These are phyloP conservation scores for Pristis pectinata DNA, from an alignment of 2,797 vertebrate genomes.

Conservation along the genomic window DNA sequence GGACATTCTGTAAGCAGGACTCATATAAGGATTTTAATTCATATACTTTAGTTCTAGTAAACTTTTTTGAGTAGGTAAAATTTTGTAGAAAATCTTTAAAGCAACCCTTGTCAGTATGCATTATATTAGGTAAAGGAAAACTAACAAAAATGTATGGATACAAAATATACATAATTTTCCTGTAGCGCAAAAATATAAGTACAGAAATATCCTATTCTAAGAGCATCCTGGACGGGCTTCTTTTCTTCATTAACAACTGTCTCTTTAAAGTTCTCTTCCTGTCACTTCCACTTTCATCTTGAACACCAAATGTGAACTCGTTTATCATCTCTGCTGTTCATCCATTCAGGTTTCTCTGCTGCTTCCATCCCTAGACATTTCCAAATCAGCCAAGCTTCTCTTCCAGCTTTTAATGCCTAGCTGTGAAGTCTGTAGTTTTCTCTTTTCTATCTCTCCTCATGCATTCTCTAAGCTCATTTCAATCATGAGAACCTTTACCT, in stretches of 20 bases:
- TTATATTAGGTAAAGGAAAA: not conserved
- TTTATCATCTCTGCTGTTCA: too few species aligned
- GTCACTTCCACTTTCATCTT: not conserved
- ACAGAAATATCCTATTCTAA: not conserved
- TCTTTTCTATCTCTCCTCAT: too few species aligned
- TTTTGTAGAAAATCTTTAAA: not conserved
- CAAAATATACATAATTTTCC: not conserved
- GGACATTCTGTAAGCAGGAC: not conserved
- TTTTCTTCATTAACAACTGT: too few species aligned
- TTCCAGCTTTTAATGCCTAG: not conserved
- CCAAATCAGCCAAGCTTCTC: not conserved
- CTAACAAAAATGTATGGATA: not conserved
- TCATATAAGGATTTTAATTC: not conserved
- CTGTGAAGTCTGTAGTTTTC: too few species aligned
- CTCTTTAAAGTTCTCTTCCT: too few species aligned
- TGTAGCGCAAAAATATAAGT: not conserved
- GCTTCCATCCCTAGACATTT: not conserved
- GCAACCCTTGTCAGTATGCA: too few species aligned
- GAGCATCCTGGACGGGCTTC: not conserved
- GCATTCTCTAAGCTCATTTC: too few species aligned
- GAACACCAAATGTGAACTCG: not conserved
- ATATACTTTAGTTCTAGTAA: not conserved
- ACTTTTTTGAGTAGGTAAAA: not conserved
- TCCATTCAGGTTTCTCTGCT: not conserved
- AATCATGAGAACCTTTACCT: too few species aligned